Conservation (phyloP, 2,113 vertebrate genomes). For the Felis catus region DNA sequence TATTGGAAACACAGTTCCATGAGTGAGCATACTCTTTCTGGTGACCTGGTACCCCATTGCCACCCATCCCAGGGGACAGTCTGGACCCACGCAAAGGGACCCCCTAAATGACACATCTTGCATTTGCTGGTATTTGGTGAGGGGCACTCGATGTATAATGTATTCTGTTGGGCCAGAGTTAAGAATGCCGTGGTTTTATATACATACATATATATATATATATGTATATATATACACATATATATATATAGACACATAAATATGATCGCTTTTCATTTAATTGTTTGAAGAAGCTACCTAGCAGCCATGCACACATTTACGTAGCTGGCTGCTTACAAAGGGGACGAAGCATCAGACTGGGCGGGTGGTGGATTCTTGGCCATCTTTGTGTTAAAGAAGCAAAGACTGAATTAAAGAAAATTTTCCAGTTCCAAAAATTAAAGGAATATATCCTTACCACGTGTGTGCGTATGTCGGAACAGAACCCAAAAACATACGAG, state of each 20-base stretch:
- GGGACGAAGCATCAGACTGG: not conserved
- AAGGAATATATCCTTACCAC: conserved; percentile 25
- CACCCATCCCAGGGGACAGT: not conserved
- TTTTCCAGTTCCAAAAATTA: conserved; percentile 61
- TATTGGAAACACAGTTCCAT: conserved; percentile 57
- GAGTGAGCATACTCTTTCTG: not conserved
- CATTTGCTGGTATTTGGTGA: not conserved
- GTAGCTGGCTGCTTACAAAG: not conserved
- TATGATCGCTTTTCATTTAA: not conserved
- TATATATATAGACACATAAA: not conserved
- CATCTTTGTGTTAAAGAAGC: conserved; percentile 58
- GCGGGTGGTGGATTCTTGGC: not conserved
- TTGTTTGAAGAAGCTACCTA: conserved; percentile 16
- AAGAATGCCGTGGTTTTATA: not conserved
- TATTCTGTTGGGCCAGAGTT: not conserved
- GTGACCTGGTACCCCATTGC: not conserved
- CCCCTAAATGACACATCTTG: not conserved
- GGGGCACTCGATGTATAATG: not conserved
- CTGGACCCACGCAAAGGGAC: not conserved
- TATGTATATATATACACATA: not conserved
- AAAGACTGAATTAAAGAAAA: conserved; percentile 70
- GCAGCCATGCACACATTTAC: not conserved
- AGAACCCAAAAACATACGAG: rapidly evolving
- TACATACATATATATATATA: not conserved
- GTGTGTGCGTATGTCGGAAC: not conserved